These are phyloP conservation scores for Brachionus asplanchnoidis DNA, from an alignment of 1,140 invertebrate species.

Conservation along the genomic window DNA sequence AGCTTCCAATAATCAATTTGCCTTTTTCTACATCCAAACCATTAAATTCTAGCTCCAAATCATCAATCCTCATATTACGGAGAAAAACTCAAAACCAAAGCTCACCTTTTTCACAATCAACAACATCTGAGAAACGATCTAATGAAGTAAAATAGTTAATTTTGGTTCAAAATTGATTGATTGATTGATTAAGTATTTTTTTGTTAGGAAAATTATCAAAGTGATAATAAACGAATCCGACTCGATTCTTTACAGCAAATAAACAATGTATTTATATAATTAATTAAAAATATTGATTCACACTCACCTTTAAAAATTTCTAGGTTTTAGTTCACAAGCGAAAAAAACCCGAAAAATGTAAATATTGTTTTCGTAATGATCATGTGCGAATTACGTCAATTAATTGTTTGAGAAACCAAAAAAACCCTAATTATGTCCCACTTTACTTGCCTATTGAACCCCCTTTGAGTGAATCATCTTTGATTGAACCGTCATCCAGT, in stretches of 20 bases:
- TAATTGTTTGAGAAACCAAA: neutral
- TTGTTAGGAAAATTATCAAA: neutral
- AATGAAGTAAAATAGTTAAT: neutral
- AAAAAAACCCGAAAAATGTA: neutral
- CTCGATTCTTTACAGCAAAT: neutral
- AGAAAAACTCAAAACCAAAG: neutral
- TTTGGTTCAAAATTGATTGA: neutral
- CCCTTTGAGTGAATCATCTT: too few species aligned
- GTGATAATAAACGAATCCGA: neutral
- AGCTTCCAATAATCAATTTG: neutral
- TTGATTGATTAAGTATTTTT: neutral
- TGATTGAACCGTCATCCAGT: neutral
- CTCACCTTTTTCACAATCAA: neutral
- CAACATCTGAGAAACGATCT: neutral
- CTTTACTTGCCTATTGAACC: neutral
- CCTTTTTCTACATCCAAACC: neutral
- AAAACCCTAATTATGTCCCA: neutral
- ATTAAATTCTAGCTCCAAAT: neutral
- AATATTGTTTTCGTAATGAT: neutral
- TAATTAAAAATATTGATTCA: neutral
- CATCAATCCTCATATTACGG: neutral
- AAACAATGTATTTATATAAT: neutral
- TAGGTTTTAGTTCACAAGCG: neutral
- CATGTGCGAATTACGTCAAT: neutral
- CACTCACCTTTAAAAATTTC: neutral